Evolutionary conservation across 2,113 vertebrate genomes (phyloP).

Genomic region (Odontesthes bonariensis): DNA sequence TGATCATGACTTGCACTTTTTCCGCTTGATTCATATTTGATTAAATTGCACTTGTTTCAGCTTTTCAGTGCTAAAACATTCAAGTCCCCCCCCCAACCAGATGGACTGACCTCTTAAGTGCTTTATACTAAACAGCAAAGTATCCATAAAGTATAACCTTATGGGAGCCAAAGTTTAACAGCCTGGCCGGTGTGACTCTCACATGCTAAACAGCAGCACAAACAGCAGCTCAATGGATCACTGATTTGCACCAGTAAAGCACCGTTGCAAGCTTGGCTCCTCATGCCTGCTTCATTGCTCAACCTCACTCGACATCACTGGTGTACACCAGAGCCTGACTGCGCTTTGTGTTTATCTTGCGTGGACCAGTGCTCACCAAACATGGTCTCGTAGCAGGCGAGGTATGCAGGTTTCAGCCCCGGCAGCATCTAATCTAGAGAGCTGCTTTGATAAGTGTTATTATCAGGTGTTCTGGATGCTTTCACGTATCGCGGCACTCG

Average conservation of each 20-base stretch:
- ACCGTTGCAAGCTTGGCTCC: conserved; percentile 39
- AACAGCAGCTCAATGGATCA: conserved; percentile 71
- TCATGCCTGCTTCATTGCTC: conserved; percentile 56
- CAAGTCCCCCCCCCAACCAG: neutral
- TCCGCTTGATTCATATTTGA: neutral
- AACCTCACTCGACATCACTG: conserved; percentile 37
- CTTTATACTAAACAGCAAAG: conserved; percentile 30
- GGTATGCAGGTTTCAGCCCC: conserved; percentile 59
- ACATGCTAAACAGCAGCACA: conserved; percentile 60
- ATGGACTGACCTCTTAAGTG: neutral
- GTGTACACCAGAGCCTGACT: conserved; percentile 19
- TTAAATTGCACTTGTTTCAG: neutral
- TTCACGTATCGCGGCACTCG: conserved; percentile 57
- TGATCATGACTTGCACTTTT: neutral
- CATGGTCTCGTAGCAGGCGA: conserved; percentile 60
- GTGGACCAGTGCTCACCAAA: conserved; percentile 62
- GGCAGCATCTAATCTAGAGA: conserved; percentile 60
- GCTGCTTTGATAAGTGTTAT: conserved; percentile 65
- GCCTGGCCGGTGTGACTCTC: conserved; percentile 69
- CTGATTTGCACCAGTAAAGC: conserved; percentile 73
- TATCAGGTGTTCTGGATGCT: conserved; percentile 78
- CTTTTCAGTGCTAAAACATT: neutral
- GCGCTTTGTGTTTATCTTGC: conserved; percentile 66
- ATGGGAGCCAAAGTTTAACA: conserved; percentile 72
- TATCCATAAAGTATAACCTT: conserved; percentile 56